Base-by-base conservation (phyloP, 2,113 vertebrate genomes). In the Seriola rivoliana region DNA sequence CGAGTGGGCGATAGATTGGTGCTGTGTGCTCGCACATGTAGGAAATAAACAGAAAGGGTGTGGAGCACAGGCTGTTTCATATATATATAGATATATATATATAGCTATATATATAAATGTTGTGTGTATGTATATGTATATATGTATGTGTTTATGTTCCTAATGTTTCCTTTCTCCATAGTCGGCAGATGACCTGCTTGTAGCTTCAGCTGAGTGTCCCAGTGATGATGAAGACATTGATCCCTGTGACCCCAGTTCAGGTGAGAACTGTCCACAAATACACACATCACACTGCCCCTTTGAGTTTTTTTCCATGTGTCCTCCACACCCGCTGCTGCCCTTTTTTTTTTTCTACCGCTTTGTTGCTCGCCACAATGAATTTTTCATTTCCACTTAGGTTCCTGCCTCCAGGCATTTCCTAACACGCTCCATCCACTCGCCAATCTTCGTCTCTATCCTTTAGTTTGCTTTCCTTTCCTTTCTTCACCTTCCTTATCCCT, bases 211-310 rank as follows among this genome's bases (percentile, higher is more conserved):
- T 48, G 97, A 99, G 93, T 99, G 97, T 94, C 97, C 97, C 46
- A 99, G 97, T 0, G 97, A 99, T 65, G 97, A 99, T 0, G 97
- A 99, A 95, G 97, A 99, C 92, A 97, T 98, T 72, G 97, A 98
- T 95, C 97, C 97, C 78, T 99, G 97, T 95, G 97, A 99, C 96
- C 96, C 97, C 78, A 98, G 97, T 94, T 99, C 97, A 97, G 97
- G 97, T 98, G 95, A 97, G 96, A 95, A 11, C 92, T 34, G 5
- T 29, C 42, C 46, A 29, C 16, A 58, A 29, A 25, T 11, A 62
- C 44, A 60, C 38, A 58, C 40, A 55, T 60, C 46, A 54, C 32
- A 16, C 29, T 12, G 50, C 42, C 60, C 23, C 55, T 67, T 52
- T 25, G 4, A n/a, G 19, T 19, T 59, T 13, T 29, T 36, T 50